Conservation (phyloP, 1,140 invertebrate genomes). For the Lerema accius region DNA sequence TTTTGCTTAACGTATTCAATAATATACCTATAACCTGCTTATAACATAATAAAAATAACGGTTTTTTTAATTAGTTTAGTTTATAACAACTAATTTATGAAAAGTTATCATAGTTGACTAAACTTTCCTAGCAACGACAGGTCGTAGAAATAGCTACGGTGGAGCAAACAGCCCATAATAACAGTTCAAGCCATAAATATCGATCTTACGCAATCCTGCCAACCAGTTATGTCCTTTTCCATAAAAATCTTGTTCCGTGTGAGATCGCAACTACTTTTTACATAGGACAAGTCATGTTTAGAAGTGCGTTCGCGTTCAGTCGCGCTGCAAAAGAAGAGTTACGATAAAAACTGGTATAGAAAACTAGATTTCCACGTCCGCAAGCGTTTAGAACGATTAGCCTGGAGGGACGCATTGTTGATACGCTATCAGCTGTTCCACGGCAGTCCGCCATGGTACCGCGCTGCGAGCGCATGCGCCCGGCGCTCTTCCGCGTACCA, state of each 20-base stretch:
- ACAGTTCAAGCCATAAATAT: slow-evolving; percentile 49
- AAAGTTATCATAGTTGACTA: slow-evolving; percentile 9
- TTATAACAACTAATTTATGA: no score
- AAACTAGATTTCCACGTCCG: slow-evolving; percentile 69
- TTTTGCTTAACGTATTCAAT: no score
- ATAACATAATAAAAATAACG: no score
- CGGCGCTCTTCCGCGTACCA: slow-evolving; percentile 43
- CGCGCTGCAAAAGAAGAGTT: slow-evolving; percentile 47
- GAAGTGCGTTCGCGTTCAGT: slow-evolving; percentile 49
- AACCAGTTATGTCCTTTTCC: slow-evolving; percentile 41
- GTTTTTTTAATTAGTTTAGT: no score
- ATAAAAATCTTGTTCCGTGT: slow-evolving; percentile 70
- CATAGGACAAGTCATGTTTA: slow-evolving; percentile 51
- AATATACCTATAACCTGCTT: no score
- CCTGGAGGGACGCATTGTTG: slow-evolving; percentile 68
- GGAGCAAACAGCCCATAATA: no score
- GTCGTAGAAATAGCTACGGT: slow-evolving; percentile 5
- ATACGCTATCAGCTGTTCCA: slow-evolving; percentile 76
- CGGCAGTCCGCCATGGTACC: slow-evolving; percentile 70
- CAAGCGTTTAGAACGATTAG: slow-evolving; percentile 73
- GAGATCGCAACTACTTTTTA: slow-evolving; percentile 63
- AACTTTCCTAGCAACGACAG: slow-evolving; percentile 24
- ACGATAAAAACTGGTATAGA: slow-evolving; percentile 62
- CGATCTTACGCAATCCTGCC: slow-evolving; percentile 64
- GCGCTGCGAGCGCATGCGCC: slow-evolving; percentile 72